phyloP scores from a whole-genome alignment of 1,140 invertebrate species.

The Solenopsis fugax region DNA sequence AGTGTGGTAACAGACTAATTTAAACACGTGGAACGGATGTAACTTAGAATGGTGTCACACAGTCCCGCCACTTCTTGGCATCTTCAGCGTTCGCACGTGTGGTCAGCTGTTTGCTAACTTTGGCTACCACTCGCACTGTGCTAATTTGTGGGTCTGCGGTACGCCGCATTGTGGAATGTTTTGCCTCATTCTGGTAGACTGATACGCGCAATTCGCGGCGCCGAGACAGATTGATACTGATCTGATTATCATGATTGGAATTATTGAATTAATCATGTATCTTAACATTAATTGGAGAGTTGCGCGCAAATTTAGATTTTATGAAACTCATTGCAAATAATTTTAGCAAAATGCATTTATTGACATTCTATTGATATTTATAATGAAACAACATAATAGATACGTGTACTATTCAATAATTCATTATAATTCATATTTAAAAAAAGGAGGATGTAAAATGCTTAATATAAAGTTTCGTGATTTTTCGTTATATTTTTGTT shows the following conservation, averaged over 20 bases:
- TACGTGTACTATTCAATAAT: neutral
- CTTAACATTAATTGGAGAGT: neutral
- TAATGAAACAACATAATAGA: neutral
- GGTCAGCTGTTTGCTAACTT: conserved; percentile 58
- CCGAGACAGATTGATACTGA: conserved; percentile 29
- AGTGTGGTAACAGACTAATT: conserved; percentile 26
- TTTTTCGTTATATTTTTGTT: neutral
- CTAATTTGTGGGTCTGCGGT: conserved; percentile 61
- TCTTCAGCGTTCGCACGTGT: conserved; percentile 51
- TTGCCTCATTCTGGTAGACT: conserved; percentile 52
- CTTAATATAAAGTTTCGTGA: neutral
- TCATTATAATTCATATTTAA: neutral
- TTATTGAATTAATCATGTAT: conserved; percentile 16
- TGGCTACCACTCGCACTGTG: conserved; percentile 11
- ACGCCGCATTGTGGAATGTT: conserved; percentile 54
- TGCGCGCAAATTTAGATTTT: neutral
- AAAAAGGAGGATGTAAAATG: neutral
- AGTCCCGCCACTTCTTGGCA: conserved; percentile 52
- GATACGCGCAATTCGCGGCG: neutral
- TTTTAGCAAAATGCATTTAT: neutral
- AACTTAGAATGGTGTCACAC: conserved; percentile 32
- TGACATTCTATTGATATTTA: neutral
- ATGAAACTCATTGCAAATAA: neutral
- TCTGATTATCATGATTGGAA: conserved; percentile 15
- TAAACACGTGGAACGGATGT: conserved; percentile 19